phyloP scores from a whole-genome alignment of 2,797 vertebrate species.

The Buphagus erythrorhynchus region DNA sequence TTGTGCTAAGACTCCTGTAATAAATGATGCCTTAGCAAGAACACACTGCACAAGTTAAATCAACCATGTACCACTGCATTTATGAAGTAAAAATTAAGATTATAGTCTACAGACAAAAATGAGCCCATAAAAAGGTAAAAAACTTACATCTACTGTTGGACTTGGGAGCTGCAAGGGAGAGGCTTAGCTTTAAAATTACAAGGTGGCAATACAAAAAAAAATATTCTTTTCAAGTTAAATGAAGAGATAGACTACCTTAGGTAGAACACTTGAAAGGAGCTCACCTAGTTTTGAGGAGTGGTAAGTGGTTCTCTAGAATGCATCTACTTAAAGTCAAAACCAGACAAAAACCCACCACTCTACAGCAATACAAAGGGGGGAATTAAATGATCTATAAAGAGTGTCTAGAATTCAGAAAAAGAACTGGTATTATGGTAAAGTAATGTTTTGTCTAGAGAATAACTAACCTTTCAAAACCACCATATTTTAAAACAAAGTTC shows the following conservation, averaged over 20 bases:
- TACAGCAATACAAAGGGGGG: neutral
- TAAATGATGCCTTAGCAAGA: neutral
- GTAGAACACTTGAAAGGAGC: neutral
- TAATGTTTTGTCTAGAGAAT: neutral
- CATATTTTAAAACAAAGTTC: neutral
- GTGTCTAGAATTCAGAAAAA: neutral
- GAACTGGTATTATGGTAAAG: neutral
- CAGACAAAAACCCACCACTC: neutral
- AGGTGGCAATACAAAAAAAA: neutral
- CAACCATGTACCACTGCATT: neutral
- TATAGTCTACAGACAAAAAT: neutral
- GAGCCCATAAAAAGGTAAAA: neutral
- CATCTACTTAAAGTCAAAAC: neutral
- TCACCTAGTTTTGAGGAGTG: neutral
- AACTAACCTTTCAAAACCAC: neutral
- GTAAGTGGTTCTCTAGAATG: neutral
- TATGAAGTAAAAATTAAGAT: neutral
- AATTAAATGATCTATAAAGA: neutral
- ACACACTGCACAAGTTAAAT: neutral
- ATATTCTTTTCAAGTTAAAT: neutral
- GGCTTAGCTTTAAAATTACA: neutral
- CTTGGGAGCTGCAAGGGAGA: neutral
- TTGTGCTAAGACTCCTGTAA: neutral
- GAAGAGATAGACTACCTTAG: neutral
- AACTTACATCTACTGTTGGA: neutral